Conservation (phyloP, 2,113 vertebrate genomes). For the Condylura cristata region DNA sequence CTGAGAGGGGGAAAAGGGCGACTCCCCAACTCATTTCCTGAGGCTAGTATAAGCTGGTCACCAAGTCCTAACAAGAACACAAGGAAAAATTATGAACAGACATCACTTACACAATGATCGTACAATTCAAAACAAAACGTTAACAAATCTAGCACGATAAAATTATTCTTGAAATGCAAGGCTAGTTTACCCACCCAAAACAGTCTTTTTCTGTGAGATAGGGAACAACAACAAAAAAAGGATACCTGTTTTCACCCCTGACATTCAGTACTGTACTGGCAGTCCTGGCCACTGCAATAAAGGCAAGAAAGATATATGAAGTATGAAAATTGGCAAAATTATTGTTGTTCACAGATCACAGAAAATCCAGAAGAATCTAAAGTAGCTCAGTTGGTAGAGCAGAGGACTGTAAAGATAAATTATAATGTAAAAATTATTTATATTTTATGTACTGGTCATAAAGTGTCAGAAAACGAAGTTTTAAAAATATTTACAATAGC, state of each 20-base stretch:
- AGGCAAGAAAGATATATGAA: neutral
- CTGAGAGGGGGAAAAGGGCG: neutral
- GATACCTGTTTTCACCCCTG: neutral
- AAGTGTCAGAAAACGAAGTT: neutral
- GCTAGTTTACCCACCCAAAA: neutral
- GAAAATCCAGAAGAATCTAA: slow-evolving; percentile 21
- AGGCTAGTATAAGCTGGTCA: neutral
- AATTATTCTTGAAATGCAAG: neutral
- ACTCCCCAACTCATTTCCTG: neutral
- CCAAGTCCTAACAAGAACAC: neutral
- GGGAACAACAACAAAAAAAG: neutral
- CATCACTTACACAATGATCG: neutral
- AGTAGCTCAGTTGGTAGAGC: too few species aligned
- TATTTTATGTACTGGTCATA: neutral
- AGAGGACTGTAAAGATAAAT: neutral
- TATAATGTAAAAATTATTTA: neutral
- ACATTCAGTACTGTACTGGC: neutral
- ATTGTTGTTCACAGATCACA: neutral
- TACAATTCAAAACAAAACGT: neutral
- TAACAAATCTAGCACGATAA: neutral
- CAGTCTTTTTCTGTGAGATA: neutral
- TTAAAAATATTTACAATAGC: neutral
- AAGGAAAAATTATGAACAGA: neutral
- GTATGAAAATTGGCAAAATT: neutral
- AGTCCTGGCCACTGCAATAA: neutral